These are phyloP conservation scores for Polypedilum vanderplanki DNA, from an alignment of 1,140 invertebrate genomes.

Conservation along the genomic window DNA sequence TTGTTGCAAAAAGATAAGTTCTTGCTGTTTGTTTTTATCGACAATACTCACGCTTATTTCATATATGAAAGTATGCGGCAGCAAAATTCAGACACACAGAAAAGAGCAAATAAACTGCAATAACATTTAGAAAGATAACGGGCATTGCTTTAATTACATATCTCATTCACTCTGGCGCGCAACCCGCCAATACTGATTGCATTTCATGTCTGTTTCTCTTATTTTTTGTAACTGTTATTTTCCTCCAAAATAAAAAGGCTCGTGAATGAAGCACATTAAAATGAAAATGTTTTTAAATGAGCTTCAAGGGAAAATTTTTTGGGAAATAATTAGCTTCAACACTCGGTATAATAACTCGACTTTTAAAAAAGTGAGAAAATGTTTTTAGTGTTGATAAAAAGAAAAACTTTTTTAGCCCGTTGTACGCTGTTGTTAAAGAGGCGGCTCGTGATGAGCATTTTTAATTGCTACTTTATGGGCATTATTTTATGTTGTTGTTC, in stretches of 20 bases:
- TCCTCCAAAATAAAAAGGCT: background rate
- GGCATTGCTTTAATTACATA: conserved; percentile 15
- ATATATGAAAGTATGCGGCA: background rate
- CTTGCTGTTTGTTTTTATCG: background rate
- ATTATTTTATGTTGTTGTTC: background rate
- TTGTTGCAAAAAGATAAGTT: background rate
- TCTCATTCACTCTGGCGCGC: background rate
- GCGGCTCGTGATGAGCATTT: background rate
- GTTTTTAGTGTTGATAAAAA: background rate
- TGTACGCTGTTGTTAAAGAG: background rate
- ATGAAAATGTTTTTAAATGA: too few species aligned
- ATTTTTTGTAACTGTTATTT: background rate
- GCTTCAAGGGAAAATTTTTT: background rate
- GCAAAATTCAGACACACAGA: background rate
- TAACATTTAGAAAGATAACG: background rate
- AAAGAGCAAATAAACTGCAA: background rate
- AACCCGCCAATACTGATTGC: background rate
- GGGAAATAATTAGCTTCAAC: background rate
- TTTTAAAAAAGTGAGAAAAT: too few species aligned
- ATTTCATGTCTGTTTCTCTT: background rate
- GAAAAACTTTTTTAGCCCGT: background rate
- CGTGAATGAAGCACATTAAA: background rate
- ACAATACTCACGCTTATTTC: background rate
- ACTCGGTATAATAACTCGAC: background rate
- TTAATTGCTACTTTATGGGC: conserved; percentile 3